Evolutionary conservation across 2,113 vertebrate genomes (phyloP).

Genomic region (Toxostoma redivivum): DNA sequence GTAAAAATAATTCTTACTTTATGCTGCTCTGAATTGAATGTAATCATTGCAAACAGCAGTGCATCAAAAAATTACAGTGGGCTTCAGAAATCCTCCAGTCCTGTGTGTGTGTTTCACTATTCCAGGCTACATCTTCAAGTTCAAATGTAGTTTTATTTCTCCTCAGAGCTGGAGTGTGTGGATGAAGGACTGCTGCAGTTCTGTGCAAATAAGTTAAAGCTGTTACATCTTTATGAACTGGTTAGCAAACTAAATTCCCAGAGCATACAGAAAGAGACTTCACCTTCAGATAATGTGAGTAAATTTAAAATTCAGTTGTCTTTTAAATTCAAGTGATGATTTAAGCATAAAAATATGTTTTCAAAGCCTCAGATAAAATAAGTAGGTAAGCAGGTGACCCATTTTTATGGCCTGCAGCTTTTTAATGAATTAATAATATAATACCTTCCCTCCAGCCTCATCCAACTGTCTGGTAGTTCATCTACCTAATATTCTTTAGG

Average conservation of each 20-base stretch:
- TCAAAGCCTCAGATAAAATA: neutral
- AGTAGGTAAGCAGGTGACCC: neutral
- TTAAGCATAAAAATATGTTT: neutral
- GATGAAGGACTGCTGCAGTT: conserved; percentile 87
- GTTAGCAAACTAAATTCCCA: conserved; percentile 78
- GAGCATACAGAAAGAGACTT: conserved; percentile 28
- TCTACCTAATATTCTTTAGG: neutral
- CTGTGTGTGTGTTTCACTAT: neutral
- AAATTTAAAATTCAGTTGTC: neutral
- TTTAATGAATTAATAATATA: neutral
- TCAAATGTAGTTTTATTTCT: neutral
- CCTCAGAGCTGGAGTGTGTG: conserved; percentile 83
- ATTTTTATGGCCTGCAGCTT: neutral
- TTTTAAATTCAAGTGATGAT: neutral
- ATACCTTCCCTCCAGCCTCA: fast-evolving
- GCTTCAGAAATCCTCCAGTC: neutral
- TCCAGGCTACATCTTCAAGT: neutral
- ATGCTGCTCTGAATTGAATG: neutral
- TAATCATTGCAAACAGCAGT: neutral
- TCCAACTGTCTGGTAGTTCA: neutral
- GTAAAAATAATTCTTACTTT: neutral
- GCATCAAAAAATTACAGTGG: neutral
- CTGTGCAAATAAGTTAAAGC: conserved; percentile 83
- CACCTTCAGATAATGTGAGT: conserved; percentile 75
- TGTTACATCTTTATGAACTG: conserved; percentile 89